Base-by-base conservation (phyloP, 2,797 vertebrate species). In the Pangasius macronema region DNA sequence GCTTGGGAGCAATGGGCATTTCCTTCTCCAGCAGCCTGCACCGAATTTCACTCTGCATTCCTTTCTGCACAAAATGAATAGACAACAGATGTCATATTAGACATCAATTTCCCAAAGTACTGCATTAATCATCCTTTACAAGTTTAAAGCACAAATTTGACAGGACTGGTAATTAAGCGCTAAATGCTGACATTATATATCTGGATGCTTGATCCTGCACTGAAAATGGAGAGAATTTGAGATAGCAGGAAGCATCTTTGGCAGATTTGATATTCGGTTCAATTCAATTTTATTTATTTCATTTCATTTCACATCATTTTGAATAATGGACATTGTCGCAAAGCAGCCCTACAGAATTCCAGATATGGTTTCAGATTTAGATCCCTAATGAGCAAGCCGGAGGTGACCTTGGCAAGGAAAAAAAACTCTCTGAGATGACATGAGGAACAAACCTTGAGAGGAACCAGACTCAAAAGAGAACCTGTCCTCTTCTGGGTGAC, bases 151-250 rank as follows among this genome's bases (percentile, higher is more conserved):
- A 5, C 33, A 3, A 11, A 16, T 81, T 61, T 61, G 77, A 42
- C 55, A 61, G 22, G 55, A 61, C 14, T 24, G 11, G 27, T 27
- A 39, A 81, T 24, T 13, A 85, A 72, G 81, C 79, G 76, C 61
- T 83, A 85, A 83, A 80, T 75, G 57, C 49, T 33, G 46, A 76
- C 57, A 65, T 76, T 86, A 13, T 36, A 30, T 67, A 13, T 57
- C 49, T 20, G 76, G 76, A 65, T 22, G 51, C 33, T 33, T 86
- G 42, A 76, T 39, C 65, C 73, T 57, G 42, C 22, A 24, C 75
- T 57, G 30, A 79, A 14, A 22, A 20, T 79, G 14, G 10, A 51
- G 72, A 75, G 42, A 7, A 33, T 33, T 77, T 53, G 14, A 16
- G 8, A 36, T 79, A 24, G 2, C 30, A 22, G 18, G 53, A 79